A percentile compares a stretch with the other conserved stretches of the same genome.
phyloP scores from a whole-genome alignment of 2,113 vertebrate genomes.

The Sterrhoptilus dennistouni region DNA sequence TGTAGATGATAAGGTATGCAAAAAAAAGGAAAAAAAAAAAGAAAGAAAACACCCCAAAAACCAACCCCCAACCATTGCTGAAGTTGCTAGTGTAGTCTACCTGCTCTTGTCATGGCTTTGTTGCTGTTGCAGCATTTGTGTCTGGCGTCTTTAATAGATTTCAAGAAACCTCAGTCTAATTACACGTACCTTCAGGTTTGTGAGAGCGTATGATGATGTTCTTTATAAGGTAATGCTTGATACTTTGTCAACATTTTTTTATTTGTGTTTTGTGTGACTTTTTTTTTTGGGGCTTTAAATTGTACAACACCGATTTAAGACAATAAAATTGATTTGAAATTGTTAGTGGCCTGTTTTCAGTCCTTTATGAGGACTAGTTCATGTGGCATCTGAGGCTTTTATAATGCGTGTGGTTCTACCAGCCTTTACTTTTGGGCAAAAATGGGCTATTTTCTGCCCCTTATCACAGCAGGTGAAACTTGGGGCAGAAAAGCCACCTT shows the following conservation, averaged over 20 bases:
- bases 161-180: conserved; percentile 45
- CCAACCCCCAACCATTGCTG: neutral
- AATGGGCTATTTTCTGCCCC: neutral
- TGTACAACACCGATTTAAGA: conserved; percentile 65
- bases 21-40: neutral
- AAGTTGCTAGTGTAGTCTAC: neutral
- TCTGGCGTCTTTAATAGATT: conserved; percentile 46
- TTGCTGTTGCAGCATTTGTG: conserved; percentile 51
- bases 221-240: conserved; percentile 25
- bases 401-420: rapidly evolving
- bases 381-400: neutral
- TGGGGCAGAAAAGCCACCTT: neutral
- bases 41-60: neutral
- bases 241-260: conserved; percentile 39
- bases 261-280: conserved; percentile 63
- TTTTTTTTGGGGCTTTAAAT: conserved; percentile 23
- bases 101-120: conserved; percentile 34
- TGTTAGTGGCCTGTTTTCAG: neutral
- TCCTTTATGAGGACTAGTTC: neutral
- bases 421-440: neutral
- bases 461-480: neutral
- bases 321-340: conserved; percentile 76
- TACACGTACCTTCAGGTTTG: conserved; percentile 42
- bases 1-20: conserved; percentile 21
- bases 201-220: conserved; percentile 27